Evolutionary conservation across 1,140 invertebrate genomes (phyloP).

Genomic region (Procambarus clarkii): DNA sequence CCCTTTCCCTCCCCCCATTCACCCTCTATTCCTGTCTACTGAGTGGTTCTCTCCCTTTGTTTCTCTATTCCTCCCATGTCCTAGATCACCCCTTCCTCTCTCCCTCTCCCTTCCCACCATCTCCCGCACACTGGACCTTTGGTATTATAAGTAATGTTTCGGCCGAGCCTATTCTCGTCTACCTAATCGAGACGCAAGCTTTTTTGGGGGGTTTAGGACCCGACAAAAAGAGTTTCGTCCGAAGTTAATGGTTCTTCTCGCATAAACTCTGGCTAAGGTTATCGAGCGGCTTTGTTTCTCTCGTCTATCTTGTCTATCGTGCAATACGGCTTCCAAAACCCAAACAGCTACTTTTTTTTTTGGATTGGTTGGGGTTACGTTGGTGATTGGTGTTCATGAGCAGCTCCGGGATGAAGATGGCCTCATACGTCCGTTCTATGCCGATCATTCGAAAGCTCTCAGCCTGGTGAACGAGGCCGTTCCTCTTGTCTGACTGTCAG

Average conservation of each 20-base stretch:
- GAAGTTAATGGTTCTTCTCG: neutral
- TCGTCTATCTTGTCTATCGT: too few species aligned
- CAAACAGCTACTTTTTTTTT: too few species aligned
- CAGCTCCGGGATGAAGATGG: too few species aligned
- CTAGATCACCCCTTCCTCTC: neutral
- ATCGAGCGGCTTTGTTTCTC: neutral
- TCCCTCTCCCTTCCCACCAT: neutral
- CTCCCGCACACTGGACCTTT: neutral
- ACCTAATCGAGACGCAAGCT: slow-evolving; percentile 30
- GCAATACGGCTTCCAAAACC: too few species aligned
- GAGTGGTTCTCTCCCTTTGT: neutral
- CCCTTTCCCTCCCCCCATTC: neutral
- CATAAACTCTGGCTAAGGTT: neutral
- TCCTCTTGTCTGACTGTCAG: too few species aligned
- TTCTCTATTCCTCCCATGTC: neutral
- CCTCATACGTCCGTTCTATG: too few species aligned
- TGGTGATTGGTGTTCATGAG: neutral
- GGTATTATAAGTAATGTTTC: slow-evolving; percentile 13
- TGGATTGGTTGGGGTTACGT: too few species aligned
- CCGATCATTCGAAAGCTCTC: too few species aligned
- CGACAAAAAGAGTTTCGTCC: neutral
- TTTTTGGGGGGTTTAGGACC: neutral
- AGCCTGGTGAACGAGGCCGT: too few species aligned
- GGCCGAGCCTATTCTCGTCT: neutral
- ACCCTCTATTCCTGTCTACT: neutral